Conservation (phyloP, 2,797 vertebrate genomes). For the Rhyacichthys aspro region DNA sequence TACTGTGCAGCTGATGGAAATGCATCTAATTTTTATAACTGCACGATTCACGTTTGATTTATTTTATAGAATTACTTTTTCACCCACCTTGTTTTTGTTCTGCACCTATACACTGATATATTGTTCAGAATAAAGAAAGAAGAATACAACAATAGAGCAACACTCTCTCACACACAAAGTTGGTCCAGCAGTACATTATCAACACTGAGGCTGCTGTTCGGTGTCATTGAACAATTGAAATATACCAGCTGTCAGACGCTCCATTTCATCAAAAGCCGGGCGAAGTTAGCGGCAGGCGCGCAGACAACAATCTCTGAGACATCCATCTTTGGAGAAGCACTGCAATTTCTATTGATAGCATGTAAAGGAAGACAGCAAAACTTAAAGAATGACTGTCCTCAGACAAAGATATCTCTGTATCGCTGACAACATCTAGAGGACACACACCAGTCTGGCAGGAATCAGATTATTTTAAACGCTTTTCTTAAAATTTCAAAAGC, state of each 20-base stretch:
- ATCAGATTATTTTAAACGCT: conserved; percentile 77
- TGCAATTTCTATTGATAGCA: conserved; percentile 75
- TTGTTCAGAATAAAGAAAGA: conserved; percentile 7
- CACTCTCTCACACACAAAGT: conserved; percentile 29
- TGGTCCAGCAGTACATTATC: conserved; percentile 51
- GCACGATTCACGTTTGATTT: neutral
- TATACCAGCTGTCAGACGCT: conserved; percentile 65
- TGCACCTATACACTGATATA: neutral
- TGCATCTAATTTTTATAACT: neutral
- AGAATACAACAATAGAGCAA: conserved; percentile 1
- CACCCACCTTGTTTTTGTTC: neutral
- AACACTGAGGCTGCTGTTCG: conserved; percentile 42
- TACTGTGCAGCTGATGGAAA: neutral
- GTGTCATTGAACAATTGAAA: conserved; percentile 74
- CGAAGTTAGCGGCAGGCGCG: conserved; percentile 62
- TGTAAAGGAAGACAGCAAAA: conserved; percentile 75
- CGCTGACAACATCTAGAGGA: conserved; percentile 82
- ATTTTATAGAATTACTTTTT: neutral
- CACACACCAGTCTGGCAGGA: conserved; percentile 67
- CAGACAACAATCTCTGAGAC: conserved; percentile 75
- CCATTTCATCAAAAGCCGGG: conserved; percentile 68
- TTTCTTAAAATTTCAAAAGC: conserved; percentile 77
- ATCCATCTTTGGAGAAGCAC: conserved; percentile 74
- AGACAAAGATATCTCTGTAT: conserved; percentile 66
- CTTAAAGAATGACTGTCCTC: conserved; percentile 76